Percentiles rank a stretch among this genome's conserved stretches.
These are phyloP conservation scores for Sympetrum striolatum DNA, from an alignment of 2,888 invertebrate genomes.

Conservation along the genomic window DNA sequence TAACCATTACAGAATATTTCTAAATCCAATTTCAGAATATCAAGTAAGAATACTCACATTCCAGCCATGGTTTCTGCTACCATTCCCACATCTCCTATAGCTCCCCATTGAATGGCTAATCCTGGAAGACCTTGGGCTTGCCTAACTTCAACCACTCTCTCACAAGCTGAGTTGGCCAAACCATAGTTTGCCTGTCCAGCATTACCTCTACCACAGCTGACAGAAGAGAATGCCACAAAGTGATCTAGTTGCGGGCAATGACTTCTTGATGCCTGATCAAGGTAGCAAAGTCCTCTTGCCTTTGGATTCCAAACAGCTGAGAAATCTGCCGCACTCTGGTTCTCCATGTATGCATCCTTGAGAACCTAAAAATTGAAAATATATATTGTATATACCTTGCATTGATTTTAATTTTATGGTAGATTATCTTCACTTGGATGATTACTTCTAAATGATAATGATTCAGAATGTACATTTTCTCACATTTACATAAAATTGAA, in stretches of 20 bases:
- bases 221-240: constrained; percentile 96
- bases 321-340: constrained; percentile 82
- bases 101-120: constrained; percentile 97
- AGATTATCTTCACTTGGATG: not conserved
- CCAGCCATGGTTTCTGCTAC: constrained; percentile 88
- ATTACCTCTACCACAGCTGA: constrained; percentile 96
- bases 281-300: constrained; percentile 75
- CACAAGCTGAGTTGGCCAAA: constrained; percentile 88
- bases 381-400: not conserved
- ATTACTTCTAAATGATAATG: not conserved
- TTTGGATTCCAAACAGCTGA: constrained; percentile 84
- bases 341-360: constrained; percentile 85
- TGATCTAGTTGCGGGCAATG: constrained; percentile 83
- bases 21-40: too few relatives aligned
- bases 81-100: constrained; percentile 96
- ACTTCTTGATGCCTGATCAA: constrained; percentile 81
- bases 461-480: not conserved
- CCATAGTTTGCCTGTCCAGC: constrained; percentile 97
- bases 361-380: constrained; percentile 64
- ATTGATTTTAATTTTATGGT: not conserved
- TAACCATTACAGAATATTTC: too few relatives aligned
- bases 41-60: not conserved
- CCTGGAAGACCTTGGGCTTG: constrained; percentile 85
- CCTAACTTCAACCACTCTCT: constrained; percentile 88
- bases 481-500: not conserved